A percentile compares a stretch with the other conserved stretches of the same genome.
phyloP scores from a whole-genome alignment of 2,797 vertebrate species.

The Anableps anableps region DNA sequence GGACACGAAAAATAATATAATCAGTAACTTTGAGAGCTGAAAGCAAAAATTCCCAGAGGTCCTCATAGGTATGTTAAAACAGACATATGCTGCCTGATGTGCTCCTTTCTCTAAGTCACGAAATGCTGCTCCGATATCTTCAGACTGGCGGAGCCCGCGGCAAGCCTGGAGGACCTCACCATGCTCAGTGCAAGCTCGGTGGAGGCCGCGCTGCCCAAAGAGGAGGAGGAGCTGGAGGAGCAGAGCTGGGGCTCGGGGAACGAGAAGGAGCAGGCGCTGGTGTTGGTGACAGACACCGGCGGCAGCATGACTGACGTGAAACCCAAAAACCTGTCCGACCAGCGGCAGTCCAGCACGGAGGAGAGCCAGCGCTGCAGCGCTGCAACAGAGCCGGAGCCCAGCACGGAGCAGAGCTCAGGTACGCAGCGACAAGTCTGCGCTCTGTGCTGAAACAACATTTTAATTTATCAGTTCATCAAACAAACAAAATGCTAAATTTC shows the following conservation, averaged over 20 bases:
- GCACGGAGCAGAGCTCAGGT: slow-evolving; percentile 89
- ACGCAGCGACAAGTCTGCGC: slow-evolving; percentile 1
- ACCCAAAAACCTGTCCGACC: slow-evolving; percentile 62
- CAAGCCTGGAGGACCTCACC: slow-evolving; percentile 93
- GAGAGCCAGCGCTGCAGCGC: slow-evolving; percentile 79
- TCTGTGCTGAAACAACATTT: not conserved
- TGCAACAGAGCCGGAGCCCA: slow-evolving; percentile 72
- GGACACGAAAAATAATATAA: not conserved
- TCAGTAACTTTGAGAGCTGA: not conserved
- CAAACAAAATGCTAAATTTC: not conserved
- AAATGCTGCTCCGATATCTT: not conserved
- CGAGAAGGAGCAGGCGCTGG: slow-evolving; percentile 70
- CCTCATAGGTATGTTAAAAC: slow-evolving; percentile 63
- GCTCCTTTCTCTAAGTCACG: slow-evolving; percentile 7
- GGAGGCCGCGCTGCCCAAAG: slow-evolving; percentile 72
- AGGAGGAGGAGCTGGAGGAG: slow-evolving; percentile 52
- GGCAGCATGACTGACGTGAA: slow-evolving; percentile 52
- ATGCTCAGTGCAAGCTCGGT: slow-evolving; percentile 87
- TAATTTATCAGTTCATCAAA: not conserved
- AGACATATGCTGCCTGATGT: not conserved
- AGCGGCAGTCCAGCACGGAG: slow-evolving; percentile 75
- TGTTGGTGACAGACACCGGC: slow-evolving; percentile 66
- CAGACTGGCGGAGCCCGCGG: slow-evolving; percentile 94
- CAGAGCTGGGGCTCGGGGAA: slow-evolving; percentile 65
- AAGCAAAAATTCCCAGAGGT: not conserved